Evolutionary conservation across 2,113 vertebrate species (phyloP), one percentile per base, ranked within the genome.

Genomic region (Stegastes partitus): DNA sequence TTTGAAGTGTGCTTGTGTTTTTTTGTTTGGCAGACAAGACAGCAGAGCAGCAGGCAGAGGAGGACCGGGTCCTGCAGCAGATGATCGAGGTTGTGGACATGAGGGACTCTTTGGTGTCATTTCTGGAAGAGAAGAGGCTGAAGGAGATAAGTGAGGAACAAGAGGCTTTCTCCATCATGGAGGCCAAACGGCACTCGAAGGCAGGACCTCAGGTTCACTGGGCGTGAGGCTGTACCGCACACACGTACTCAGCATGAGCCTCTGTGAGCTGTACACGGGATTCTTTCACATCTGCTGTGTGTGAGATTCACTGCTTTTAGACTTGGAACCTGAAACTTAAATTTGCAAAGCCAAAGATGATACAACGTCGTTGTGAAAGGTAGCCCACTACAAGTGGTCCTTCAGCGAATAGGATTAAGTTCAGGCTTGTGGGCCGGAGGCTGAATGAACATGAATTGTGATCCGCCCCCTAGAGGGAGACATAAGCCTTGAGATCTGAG

Each of bases 21-120:
- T 56, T 82, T 25, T 54, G 0, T 78, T 3, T 47, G 8, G 5
- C 88, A 98, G 98, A 95, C 49, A 98, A 97, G 89, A 97, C 94
- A 0, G 19, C 87, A 0, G 93, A 93, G 3, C 95, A 97, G 39
- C 70, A 5, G 0, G 69, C 18, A 0, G 93, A 94, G 0, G 98
- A 98, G 85, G 90, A 95, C 0, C 81, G 85, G 21, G 82, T 95
- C 80, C 91, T 98, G 31, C 89, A 71, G 23, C 89, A 97, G 92
- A 94, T 96, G 94, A 23, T 98, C 57, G 94, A 96, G 0, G 96
- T 98, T 87, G 97, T 98, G 89, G 94, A 97, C 87, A 95, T 96
- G 93, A 93, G 96, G 68, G 94, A 98, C 31, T 77, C 92, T 18
- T 93, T 99, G 83, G 97, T 99, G 74, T 87, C 94, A 1, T 88